Conservation (phyloP, 2,797 vertebrate species). For the Pseudochirops cupreus region DNA sequence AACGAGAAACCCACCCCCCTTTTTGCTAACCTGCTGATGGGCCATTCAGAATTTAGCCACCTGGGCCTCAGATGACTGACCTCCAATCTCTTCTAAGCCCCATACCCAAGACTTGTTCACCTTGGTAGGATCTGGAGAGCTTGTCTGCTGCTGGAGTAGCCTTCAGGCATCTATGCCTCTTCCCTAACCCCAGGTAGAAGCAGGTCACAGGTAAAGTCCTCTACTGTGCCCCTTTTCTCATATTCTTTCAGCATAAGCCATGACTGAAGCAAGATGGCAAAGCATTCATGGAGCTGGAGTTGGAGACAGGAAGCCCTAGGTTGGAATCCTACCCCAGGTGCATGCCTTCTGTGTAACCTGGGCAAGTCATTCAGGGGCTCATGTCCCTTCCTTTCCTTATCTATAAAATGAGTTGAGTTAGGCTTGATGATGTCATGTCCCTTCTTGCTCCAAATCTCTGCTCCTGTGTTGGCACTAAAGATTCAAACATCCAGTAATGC, state of each 20-base stretch:
- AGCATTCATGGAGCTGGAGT: background rate
- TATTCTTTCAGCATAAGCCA: background rate
- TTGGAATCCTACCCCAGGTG: no score
- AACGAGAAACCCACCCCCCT: background rate
- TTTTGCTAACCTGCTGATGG: background rate
- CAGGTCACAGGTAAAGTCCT: conserved; percentile 21
- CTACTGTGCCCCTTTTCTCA: background rate
- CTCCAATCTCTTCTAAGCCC: no score
- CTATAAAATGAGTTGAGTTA: background rate
- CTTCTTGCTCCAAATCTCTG: background rate
- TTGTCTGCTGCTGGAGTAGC: background rate
- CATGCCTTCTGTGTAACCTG: background rate
- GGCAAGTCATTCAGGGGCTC: background rate
- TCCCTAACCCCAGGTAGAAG: background rate
- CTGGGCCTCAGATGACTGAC: background rate
- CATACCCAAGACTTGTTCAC: no score
- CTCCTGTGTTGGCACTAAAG: background rate
- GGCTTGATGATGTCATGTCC: background rate
- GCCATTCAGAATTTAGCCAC: background rate
- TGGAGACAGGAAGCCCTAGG: background rate
- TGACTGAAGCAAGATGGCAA: background rate
- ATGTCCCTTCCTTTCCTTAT: background rate
- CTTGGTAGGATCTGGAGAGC: no score
- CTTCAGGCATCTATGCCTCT: background rate
- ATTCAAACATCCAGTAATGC: background rate